Conservation (phyloP, 1,140 invertebrate species). For the Scylla paramamosain region DNA sequence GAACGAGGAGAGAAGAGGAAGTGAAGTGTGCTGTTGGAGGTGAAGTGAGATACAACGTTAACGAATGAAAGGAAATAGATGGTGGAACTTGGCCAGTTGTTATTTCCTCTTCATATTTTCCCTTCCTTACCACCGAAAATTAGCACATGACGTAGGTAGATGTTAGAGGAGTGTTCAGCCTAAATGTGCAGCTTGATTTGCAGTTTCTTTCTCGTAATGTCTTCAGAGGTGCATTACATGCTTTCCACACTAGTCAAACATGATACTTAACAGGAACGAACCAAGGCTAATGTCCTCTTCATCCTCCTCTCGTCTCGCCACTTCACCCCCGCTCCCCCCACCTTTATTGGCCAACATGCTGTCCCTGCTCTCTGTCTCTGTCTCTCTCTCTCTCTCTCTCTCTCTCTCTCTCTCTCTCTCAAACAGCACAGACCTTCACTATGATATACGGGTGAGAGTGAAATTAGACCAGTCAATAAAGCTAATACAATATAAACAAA, state of each 20-base stretch:
- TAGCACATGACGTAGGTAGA: too few relatives aligned
- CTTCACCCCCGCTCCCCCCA: neutral
- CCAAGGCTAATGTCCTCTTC: neutral
- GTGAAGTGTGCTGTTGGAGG: neutral
- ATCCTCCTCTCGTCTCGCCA: neutral
- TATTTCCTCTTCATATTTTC: too few relatives aligned
- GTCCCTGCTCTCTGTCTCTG: neutral
- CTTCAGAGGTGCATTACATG: neutral
- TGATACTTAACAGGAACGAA: neutral
- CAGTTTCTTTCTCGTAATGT: too few relatives aligned
- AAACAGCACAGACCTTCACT: neutral
- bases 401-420: constrained; percentile 48
- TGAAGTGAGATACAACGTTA: too few relatives aligned
- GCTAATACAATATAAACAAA: constrained; percentile 56
- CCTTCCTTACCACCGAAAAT: too few relatives aligned
- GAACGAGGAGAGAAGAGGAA: too few relatives aligned
- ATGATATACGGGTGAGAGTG: constrained; percentile 36
- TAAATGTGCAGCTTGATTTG: too few relatives aligned
- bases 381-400: constrained; percentile 29
- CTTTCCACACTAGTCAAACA: neutral
- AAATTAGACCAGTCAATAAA: constrained; percentile 53
- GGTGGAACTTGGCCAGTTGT: too few relatives aligned
- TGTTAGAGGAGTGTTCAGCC: too few relatives aligned
- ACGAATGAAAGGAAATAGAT: neutral
- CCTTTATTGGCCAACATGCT: neutral